Base-by-base conservation (phyloP, 2,797 vertebrate species). In the Neosilurus mollespiculum region DNA sequence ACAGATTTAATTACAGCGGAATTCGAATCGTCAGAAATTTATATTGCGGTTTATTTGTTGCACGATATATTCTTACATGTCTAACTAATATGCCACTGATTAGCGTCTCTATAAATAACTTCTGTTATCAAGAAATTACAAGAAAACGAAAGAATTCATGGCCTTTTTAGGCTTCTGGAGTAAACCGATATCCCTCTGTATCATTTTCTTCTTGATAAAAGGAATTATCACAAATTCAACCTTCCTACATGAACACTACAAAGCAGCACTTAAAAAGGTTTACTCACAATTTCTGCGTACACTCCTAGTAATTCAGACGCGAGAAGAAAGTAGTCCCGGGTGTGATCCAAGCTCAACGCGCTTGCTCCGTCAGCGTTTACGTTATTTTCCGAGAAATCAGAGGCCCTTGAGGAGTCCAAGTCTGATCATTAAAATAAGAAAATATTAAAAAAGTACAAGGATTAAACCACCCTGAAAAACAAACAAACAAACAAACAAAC, bases 201-300 rank as follows among this genome's bases (percentile, higher is more conserved):
- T n/a, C 0, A 18, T 26, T 72, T 72, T 51, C n/a, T 72, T 24
- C 51, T 54, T 24, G 43, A 71, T 54, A 26, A 54, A 16, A 8
- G 0, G 16, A 72, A 53, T 26, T 26, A 73, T 54, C 24, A 8
- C 1, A 7, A 56, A n/a, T 30, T 56, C 10, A 51, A 3, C 51
- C 2, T 24, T 3, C 24, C 24, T 56, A 15, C 18, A 58, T 5
- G 58, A 76, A 14, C 5, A 49, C 53, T 4, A 7, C 30, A 43
- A 0, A 69, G 24, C 24, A 30, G 1, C 34, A 53, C 12, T 20
- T 9, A 4, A 34, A 37, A 16, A 34, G 7, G 15, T 9, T 15
- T 56, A 95, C 96, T 96, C 90, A 97, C 97, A 93, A 78, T 88
- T 84, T 88, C 80, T 53, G 86, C 88, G 88, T 95, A 93, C 37